Evolutionary conservation across 2,797 vertebrate genomes (phyloP), one percentile per base, ranked within the genome.

Genomic region (Mormyrus hasselquistii): DNA sequence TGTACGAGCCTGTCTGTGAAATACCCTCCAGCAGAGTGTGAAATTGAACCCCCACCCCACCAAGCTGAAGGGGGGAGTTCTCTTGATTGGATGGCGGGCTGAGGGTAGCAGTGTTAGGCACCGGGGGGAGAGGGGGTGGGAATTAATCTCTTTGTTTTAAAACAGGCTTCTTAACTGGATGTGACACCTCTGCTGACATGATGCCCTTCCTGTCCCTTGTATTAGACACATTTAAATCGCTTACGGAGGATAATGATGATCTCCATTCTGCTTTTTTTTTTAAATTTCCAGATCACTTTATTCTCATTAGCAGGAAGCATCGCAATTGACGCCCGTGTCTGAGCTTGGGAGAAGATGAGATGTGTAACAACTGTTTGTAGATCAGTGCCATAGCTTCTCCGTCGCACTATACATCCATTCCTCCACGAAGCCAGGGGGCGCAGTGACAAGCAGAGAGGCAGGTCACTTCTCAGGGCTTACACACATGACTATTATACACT

Each of bases 21-120:
- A 85, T 85, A 57, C 86, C 82, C 57, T 89, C 89, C 89, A 89
- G 73, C 86, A 87, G 86, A 88, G 89, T 88, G 86, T 89, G 89
- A 89, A 89, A 89, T 89, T 88, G 86, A 89, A 89, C 55, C 44
- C 34, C 53, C 53, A 55, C 6, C 38, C 88, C 29, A 73, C 65
- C 65, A 73, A 86, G 82, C 25, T 84, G 86, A 82, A 86, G 87
- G 57, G 14, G 69, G 52, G 41, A 41, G 89, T 52, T 57, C 85
- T 89, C 79, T 25, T 62, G 69, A 87, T 89, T 87, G 84, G 53
- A 59, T 87, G 86, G 14, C 2, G 52, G 50, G 69, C 85, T 57
- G 52, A 38, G 84, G 86, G 89, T 49, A 55, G 85, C 76, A 52
- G 52, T 76, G 38, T 89, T 52, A 89, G 49, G 53, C 50, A 65